Percentiles rank a stretch among this genome's conserved stretches.
Conservation (phyloP, 2,797 vertebrate genomes). For the Hypotaenidia philippensis region DNA sequence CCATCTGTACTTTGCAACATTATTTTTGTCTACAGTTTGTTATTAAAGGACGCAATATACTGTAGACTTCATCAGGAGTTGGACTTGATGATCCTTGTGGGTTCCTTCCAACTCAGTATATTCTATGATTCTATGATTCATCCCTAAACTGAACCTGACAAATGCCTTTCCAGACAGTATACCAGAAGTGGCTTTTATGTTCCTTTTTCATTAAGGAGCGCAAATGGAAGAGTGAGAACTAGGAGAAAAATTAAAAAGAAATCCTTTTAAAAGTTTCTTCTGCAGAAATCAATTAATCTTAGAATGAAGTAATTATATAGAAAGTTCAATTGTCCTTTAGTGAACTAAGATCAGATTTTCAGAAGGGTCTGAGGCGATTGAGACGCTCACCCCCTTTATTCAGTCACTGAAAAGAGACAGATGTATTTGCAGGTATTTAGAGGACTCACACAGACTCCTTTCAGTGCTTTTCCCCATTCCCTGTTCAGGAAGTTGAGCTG, state of each 20-base stretch:
- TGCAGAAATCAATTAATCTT: background rate
- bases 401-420: background rate
- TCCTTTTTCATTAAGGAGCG: background rate
- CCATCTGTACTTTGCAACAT: background rate
- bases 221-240: background rate
- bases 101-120: too few species aligned
- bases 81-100: too few species aligned
- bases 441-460: background rate
- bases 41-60: background rate
- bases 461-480: accelerated
- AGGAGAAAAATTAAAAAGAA: background rate
- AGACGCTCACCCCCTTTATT: background rate
- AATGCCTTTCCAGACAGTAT: background rate
- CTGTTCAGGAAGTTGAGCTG: background rate
- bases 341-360: background rate
- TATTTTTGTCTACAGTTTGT: background rate
- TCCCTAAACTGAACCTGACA: background rate
- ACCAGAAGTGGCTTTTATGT: background rate
- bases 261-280: background rate
- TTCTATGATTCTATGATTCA: background rate
- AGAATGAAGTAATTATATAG: background rate
- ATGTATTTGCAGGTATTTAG: background rate
- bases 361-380: background rate
- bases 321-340: background rate
- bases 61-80: background rate